Percentiles rank a stretch among this genome's conserved stretches.
Evolutionary conservation across 1,140 invertebrate genomes (phyloP).

Genomic region (Drosophila persimilis): DNA sequence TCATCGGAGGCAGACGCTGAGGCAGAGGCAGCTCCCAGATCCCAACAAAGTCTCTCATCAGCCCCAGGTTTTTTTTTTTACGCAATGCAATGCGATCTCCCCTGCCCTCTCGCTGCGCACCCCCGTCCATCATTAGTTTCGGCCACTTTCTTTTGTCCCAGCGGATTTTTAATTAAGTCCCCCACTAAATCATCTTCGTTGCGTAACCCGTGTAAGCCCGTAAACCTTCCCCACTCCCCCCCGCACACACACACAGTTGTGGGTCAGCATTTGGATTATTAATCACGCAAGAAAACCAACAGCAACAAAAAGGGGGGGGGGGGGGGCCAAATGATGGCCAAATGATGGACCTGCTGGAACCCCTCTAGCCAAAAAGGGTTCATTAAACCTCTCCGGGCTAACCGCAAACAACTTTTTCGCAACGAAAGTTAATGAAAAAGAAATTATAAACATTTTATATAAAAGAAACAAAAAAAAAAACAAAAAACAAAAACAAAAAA

Average conservation of each 20-base stretch:
- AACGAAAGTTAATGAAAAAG: slow-evolving; percentile 75
- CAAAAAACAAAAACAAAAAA: slow-evolving; percentile 36
- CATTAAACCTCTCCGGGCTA: slow-evolving; percentile 51
- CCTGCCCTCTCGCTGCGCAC: background rate
- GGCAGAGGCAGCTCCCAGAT: slow-evolving; percentile 22
- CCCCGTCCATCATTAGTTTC: slow-evolving; percentile 41
- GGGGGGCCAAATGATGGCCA: slow-evolving; percentile 47
- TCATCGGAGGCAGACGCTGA: slow-evolving; percentile 24
- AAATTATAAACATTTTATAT: slow-evolving; percentile 79
- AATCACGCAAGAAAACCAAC: slow-evolving; percentile 16
- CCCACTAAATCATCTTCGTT: slow-evolving; percentile 47
- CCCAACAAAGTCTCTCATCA: slow-evolving; percentile 33
- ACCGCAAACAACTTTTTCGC: slow-evolving; percentile 45
- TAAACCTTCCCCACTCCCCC: slow-evolving; percentile 20
- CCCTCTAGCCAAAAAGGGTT: slow-evolving; percentile 39
- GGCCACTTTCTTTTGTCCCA: slow-evolving; percentile 56
- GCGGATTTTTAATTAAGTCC: slow-evolving; percentile 57
- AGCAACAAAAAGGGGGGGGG: slow-evolving; percentile 1
- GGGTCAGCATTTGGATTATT: slow-evolving; percentile 14
- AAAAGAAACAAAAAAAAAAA: slow-evolving; percentile 29
- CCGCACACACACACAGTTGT: slow-evolving; percentile 15
- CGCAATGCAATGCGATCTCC: slow-evolving; percentile 55
- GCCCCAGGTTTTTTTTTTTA: slow-evolving; percentile 33
- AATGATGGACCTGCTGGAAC: slow-evolving; percentile 27
- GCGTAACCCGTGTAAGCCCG: slow-evolving; percentile 24